Evolutionary conservation across 2,888 invertebrate genomes (phyloP), one percentile per base, ranked within the genome.

Genomic region (Mongoloraphidia duomilia): DNA sequence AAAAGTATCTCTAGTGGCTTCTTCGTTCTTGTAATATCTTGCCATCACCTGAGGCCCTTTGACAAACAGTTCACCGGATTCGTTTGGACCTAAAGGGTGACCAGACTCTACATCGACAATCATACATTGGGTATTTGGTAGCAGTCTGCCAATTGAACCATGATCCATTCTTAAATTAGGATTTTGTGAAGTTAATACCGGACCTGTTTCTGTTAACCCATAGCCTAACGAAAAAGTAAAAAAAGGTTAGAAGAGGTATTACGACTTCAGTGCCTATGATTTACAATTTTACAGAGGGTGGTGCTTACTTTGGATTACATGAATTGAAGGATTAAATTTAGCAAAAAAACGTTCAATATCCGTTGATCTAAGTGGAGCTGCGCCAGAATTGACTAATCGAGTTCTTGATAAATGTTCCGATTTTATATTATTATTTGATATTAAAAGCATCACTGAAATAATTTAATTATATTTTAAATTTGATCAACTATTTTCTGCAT

Each of bases 21-120:
- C 70, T 2, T 79, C 77, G 59, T 85, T 84, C 53, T 85, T 77
- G 53, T 76, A 74, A 62, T 92, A 92, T 0, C 87, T 84, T 51
- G 74, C 71, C 86, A 89, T 90, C 1, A 89, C 77, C 66, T 88
- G 86, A 0, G 88, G 87, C 0, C 90, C 89, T 50, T 77, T 75
- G 1, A 87, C 66, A 47, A 80, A 74, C 3, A 48, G n/a, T 42
- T 48, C 48, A 13, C 48, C 48, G n/a, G 9, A 35, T 48, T 48
- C 35, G 58, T 79, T 75, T 2, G 77, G 71, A 0, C 77, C 79
- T 33, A 80, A 64, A 40, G 69, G 62, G 53, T 42, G 67, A 12
- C 35, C 10, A 17, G 60, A 58, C 1, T 61, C 61, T 3, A 70
- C 59, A 26, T 74, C 67, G 1, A 65, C 53, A 9, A 38, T 49